These are phyloP conservation scores for Boloria euphrosyne DNA, from an alignment of 2,888 invertebrate genomes.

Conservation along the genomic window DNA sequence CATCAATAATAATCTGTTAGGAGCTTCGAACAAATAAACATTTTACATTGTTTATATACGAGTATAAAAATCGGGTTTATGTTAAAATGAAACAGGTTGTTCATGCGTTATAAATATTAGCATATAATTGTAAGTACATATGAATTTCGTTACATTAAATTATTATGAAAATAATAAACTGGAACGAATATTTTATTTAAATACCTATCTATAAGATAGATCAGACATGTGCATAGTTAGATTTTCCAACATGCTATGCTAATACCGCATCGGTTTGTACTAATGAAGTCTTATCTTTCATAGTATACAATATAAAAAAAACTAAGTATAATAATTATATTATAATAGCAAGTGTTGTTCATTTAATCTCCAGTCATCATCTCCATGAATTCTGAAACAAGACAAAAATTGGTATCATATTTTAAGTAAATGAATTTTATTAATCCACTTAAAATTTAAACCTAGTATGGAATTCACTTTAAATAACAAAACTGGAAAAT, in stretches of 20 bases:
- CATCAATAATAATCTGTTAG: too few species aligned
- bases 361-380: conserved; percentile 95
- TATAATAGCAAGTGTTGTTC: conserved; percentile 50
- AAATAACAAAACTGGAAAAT: not conserved
- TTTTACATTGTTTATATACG: not conserved
- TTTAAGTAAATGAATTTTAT: not conserved
- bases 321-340: conserved; percentile 60
- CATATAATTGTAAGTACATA: conserved; percentile 55
- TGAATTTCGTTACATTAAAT: conserved; percentile 62
- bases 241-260: conserved; percentile 55
- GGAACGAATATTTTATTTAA: conserved; percentile 56
- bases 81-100: conserved; percentile 43
- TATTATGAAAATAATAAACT: conserved; percentile 74
- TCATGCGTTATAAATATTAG: conserved; percentile 74
- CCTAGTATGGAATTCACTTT: not conserved
- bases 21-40: not conserved
- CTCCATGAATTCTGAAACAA: conserved; percentile 93
- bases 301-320: conserved; percentile 59
- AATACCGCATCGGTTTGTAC: conserved; percentile 78
- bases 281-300: conserved; percentile 63
- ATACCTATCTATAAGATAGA: conserved; percentile 75
- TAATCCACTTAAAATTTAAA: not conserved
- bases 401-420: conserved; percentile 26
- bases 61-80: not conserved
- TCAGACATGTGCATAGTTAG: conserved; percentile 44